phyloP scores from a whole-genome alignment of 2,797 vertebrate genomes.

The Etheostoma nigrum region DNA sequence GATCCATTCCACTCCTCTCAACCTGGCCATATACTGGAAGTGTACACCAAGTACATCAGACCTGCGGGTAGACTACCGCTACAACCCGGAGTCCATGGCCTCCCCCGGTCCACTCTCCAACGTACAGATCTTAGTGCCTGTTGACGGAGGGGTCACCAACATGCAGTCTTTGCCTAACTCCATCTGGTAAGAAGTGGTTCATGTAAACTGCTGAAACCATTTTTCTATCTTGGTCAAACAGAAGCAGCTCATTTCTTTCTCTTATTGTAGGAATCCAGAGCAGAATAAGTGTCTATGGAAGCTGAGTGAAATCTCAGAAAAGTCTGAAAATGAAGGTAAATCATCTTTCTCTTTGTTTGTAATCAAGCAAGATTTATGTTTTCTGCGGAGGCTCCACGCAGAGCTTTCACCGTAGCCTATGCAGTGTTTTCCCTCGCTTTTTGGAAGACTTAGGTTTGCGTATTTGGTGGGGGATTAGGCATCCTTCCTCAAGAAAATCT shows the following conservation, averaged over 20 bases:
- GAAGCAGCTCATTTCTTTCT: constrained; percentile 21
- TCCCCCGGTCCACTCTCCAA: constrained; percentile 88
- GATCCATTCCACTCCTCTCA: constrained; percentile 96
- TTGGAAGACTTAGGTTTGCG: too few relatives aligned
- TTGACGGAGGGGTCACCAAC: constrained; percentile 92
- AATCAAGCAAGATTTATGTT: neutral
- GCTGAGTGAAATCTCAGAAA: constrained; percentile 94
- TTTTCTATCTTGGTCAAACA: neutral
- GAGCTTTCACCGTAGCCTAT: too few relatives aligned
- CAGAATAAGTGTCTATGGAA: constrained; percentile 98
- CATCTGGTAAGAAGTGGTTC: constrained; percentile 86
- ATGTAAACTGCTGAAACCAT: neutral
- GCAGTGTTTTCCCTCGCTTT: too few relatives aligned
- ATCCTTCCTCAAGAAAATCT: too few relatives aligned
- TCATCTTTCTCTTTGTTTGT: neutral
- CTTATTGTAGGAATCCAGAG: constrained; percentile 90
- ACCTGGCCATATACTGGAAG: constrained; percentile 98
- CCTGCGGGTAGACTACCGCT: constrained; percentile 95
- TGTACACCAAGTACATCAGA: constrained; percentile 91
- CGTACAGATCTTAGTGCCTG: constrained; percentile 93
- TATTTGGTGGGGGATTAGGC: too few relatives aligned
- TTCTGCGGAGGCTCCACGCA: too few relatives aligned
- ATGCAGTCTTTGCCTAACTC: constrained; percentile 95
- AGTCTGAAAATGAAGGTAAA: constrained; percentile 96
- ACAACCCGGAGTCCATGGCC: constrained; percentile 96